phyloP scores from a whole-genome alignment of 2,888 invertebrate genomes.

The Dinocampus coccinellae region DNA sequence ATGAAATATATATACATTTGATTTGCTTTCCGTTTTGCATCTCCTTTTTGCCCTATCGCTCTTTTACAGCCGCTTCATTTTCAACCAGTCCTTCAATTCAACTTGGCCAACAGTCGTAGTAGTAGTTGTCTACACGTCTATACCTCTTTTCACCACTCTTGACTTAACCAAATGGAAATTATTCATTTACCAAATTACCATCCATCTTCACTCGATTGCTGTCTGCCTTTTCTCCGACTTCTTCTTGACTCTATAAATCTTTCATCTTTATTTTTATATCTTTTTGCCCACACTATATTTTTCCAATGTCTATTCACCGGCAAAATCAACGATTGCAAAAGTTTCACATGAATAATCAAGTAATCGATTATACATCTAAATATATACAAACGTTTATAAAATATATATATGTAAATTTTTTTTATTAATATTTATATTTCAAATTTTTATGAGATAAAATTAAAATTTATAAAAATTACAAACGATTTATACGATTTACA shows the following conservation, averaged over 20 bases:
- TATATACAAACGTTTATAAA: not conserved
- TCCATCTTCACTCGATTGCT: constrained; percentile 43
- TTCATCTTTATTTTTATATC: not conserved
- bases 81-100: not conserved
- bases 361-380: too few species aligned
- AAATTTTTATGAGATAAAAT: too few species aligned
- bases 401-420: not conserved
- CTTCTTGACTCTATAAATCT: not conserved
- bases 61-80: constrained; percentile 45
- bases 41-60: too few species aligned
- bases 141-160: constrained; percentile 25
- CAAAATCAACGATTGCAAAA: too few species aligned
- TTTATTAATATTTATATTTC: too few species aligned
- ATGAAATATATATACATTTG: too few species aligned
- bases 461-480: too few species aligned
- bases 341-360: too few species aligned
- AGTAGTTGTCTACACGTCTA: not conserved
- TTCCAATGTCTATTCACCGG: constrained; percentile 1
- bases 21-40: too few species aligned
- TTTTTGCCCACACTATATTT: not conserved
- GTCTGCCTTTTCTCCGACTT: not conserved
- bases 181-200: constrained; percentile 59
- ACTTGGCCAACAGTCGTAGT: not conserved
- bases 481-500: too few species aligned
- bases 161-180: constrained; percentile 57